phyloP scores from a whole-genome alignment of 2,113 vertebrate genomes.

The Lamprotornis superbus region DNA sequence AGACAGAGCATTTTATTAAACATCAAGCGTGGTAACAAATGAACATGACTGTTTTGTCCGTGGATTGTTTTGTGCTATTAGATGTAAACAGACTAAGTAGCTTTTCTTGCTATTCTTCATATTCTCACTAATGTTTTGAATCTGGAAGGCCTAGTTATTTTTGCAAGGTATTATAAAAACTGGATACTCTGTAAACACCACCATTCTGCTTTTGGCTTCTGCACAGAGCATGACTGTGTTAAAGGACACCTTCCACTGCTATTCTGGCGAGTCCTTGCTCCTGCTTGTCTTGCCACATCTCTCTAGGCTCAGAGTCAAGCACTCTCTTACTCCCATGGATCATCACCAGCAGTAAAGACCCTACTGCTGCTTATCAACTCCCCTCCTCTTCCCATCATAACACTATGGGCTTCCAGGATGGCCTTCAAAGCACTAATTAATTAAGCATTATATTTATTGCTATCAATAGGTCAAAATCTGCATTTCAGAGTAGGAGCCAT shows the following conservation, averaged over 20 bases:
- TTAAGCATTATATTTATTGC: neutral
- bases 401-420: neutral
- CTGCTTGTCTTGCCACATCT: neutral
- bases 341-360: neutral
- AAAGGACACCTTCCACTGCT: neutral
- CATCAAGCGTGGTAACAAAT: constrained; percentile 3
- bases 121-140: neutral
- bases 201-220: neutral
- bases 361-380: neutral
- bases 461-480: neutral
- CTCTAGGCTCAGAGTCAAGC: neutral
- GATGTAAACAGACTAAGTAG: constrained; percentile 5
- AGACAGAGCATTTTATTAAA: neutral
- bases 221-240: neutral
- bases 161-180: neutral
- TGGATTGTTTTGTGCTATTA: neutral
- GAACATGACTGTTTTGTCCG: neutral
- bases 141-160: neutral
- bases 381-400: neutral
- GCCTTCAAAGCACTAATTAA: neutral
- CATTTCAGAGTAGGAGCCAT: neutral
- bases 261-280: neutral
- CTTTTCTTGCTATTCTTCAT: constrained; percentile 5
- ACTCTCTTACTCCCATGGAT: neutral
- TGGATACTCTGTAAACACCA: neutral